These are phyloP conservation scores for Oikopleura vanhoeffeni DNA, from an alignment of 23 tunicate species.

Conservation along the genomic window DNA sequence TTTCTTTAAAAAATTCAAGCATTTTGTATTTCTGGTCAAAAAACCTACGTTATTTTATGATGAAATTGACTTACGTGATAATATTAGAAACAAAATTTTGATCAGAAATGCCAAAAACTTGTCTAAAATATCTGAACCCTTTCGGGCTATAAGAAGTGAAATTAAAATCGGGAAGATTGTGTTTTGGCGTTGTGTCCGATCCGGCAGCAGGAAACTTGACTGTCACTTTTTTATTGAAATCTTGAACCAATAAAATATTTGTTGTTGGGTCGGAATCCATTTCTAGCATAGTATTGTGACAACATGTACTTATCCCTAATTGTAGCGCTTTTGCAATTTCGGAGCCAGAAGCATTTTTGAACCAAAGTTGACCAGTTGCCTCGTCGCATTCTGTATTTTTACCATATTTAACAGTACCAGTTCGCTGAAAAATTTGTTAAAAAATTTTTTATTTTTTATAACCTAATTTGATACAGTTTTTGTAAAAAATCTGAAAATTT, in stretches of 20 bases:
- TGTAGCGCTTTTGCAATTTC: slow-evolving; percentile 6
- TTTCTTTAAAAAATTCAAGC: too few species aligned
- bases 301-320: not conserved
- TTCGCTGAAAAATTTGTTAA: not conserved
- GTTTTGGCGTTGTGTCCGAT: not conserved
- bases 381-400: not conserved
- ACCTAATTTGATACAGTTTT: not conserved
- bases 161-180: not conserved
- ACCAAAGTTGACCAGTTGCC: not conserved
- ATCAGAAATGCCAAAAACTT: not conserved
- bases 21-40: too few species aligned
- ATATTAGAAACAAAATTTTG: not conserved
- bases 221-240: not conserved
- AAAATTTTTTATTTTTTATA: not conserved
- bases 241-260: not conserved
- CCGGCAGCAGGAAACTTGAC: not conserved
- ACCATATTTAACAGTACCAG: not conserved
- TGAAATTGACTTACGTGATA: not conserved
- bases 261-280: not conserved
- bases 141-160: not conserved
- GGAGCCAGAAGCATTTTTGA: not conserved
- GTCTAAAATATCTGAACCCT: not conserved
- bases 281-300: not conserved
- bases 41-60: too few species aligned
- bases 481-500: too few species aligned